Conservation (phyloP, 2,113 vertebrate genomes). For the Larimichthys crocea region DNA sequence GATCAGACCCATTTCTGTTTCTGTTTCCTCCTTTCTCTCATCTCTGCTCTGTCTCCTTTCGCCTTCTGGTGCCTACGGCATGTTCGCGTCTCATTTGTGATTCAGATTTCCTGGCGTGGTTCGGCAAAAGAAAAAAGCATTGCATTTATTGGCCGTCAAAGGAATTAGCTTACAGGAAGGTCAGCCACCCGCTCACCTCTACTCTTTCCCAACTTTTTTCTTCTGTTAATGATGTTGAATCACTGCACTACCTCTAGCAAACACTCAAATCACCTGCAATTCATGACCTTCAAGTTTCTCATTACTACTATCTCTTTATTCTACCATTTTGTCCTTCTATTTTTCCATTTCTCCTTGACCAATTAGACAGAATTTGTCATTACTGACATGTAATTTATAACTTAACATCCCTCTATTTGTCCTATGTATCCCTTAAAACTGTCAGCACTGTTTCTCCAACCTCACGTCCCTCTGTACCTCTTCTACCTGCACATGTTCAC, state of each 20-base stretch:
- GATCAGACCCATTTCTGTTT: slow-evolving; percentile 23
- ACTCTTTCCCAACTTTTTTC: slow-evolving; percentile 67
- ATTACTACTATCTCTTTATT: slow-evolving; percentile 68
- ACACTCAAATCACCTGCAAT: slow-evolving; percentile 61
- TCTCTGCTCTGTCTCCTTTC: slow-evolving; percentile 27
- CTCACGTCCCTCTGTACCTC: not conserved
- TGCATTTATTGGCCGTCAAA: slow-evolving; percentile 75
- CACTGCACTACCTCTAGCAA: slow-evolving; percentile 42
- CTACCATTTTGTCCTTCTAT: slow-evolving; percentile 45
- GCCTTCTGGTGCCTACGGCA: slow-evolving; percentile 37
- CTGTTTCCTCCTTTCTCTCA: slow-evolving; percentile 1
- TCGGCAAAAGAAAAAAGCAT: slow-evolving; percentile 74
- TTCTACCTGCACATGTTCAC: slow-evolving; percentile 6
- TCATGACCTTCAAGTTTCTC: slow-evolving; percentile 81
- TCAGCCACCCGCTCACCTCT: slow-evolving; percentile 74
- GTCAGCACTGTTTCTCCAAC: not conserved
- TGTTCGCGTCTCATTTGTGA: slow-evolving; percentile 63
- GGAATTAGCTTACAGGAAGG: slow-evolving; percentile 80
- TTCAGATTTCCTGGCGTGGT: slow-evolving; percentile 70
- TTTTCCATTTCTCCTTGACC: slow-evolving; percentile 14
- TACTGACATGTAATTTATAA: slow-evolving; percentile 45
- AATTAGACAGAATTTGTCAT: slow-evolving; percentile 27
- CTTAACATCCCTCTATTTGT: slow-evolving; percentile 15
- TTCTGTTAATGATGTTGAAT: slow-evolving; percentile 75
- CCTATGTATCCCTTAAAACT: not conserved